Percentiles rank a stretch among this genome's conserved stretches.
phyloP scores from a whole-genome alignment of 2,888 invertebrate species.

The Amorpha juglandis region DNA sequence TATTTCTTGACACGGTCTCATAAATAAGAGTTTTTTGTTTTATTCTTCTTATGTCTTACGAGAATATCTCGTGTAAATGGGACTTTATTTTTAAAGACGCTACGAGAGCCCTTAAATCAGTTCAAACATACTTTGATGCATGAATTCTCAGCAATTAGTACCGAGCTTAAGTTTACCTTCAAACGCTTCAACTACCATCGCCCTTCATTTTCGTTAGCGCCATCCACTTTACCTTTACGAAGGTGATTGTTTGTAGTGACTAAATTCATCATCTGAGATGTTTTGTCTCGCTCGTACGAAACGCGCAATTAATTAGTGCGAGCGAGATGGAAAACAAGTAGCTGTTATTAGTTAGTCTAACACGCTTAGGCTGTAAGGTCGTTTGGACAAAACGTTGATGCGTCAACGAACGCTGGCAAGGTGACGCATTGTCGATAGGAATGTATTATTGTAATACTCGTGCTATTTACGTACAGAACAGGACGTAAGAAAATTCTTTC shows the following conservation, averaged over 20 bases:
- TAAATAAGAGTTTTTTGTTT: no score
- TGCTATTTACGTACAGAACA: slow-evolving; percentile 53
- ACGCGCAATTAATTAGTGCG: slow-evolving; percentile 53
- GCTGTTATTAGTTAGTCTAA: slow-evolving; percentile 72
- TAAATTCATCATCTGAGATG: slow-evolving; percentile 63
- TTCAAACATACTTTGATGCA: slow-evolving; percentile 45
- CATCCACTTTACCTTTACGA: slow-evolving; percentile 74
- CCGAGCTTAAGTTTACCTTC: slow-evolving; percentile 71
- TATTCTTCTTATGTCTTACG: no score
- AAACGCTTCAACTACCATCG: slow-evolving; percentile 69
- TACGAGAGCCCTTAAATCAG: slow-evolving; percentile 1
- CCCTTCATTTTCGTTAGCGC: slow-evolving; percentile 83
- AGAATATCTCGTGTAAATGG: no score
- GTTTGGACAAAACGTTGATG: slow-evolving; percentile 79
- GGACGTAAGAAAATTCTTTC: slow-evolving; percentile 52
- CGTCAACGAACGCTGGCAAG: slow-evolving; percentile 83
- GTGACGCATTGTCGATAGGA: slow-evolving; percentile 79
- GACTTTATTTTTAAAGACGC: neutral
- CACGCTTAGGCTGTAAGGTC: slow-evolving; percentile 77
- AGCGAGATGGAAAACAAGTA: slow-evolving; percentile 71
- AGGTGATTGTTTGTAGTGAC: slow-evolving; percentile 69
- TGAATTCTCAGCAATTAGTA: slow-evolving; percentile 68
- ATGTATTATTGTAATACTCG: slow-evolving; percentile 75
- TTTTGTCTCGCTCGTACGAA: slow-evolving; percentile 61
- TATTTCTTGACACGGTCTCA: no score